Conservation (phyloP, 2,888 invertebrate species). For the Parnassius smintheus region DNA sequence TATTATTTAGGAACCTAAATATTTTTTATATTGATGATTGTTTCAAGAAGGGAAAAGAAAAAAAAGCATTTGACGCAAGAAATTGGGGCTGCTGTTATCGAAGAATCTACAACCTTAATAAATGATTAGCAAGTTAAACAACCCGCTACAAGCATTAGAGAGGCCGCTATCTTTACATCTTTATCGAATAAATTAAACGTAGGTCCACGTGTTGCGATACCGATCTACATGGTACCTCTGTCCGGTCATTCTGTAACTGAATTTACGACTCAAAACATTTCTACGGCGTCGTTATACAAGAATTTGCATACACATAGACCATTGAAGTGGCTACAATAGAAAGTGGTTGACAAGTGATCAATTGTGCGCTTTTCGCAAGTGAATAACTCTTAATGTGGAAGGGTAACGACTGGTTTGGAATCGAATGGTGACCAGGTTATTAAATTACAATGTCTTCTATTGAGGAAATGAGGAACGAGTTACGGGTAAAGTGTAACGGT, state of each 20-base stretch:
- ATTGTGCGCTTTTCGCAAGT: slow-evolving; percentile 65
- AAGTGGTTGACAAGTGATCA: slow-evolving; percentile 69
- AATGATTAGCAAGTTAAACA: slow-evolving; percentile 75
- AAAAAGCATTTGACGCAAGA: slow-evolving; percentile 25
- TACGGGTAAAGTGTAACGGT: slow-evolving; percentile 2
- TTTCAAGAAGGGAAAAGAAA: not conserved
- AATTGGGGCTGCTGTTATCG: slow-evolving; percentile 57
- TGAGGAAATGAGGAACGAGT: slow-evolving; percentile 7
- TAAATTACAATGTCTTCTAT: slow-evolving; percentile 71
- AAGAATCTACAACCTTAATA: slow-evolving; percentile 63
- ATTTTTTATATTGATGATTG: not conserved
- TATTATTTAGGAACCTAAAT: too few species aligned
- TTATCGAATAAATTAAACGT: slow-evolving; percentile 48
- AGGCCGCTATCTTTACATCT: slow-evolving; percentile 40
- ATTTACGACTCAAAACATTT: slow-evolving; percentile 52
- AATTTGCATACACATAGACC: slow-evolving; percentile 47
- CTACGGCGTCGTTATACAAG: slow-evolving; percentile 35
- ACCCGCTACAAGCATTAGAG: slow-evolving; percentile 54
- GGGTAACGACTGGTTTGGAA: slow-evolving; percentile 42
- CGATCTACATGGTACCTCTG: slow-evolving; percentile 43
- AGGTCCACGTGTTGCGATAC: slow-evolving; percentile 59
- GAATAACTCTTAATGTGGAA: slow-evolving; percentile 53
- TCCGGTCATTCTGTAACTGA: slow-evolving; percentile 33
- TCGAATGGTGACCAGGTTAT: slow-evolving; percentile 56
- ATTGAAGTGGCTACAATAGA: slow-evolving; percentile 45